Evolutionary conservation across 1,140 invertebrate genomes (phyloP).

Genomic region (Aphelenchoides fujianensis): DNA sequence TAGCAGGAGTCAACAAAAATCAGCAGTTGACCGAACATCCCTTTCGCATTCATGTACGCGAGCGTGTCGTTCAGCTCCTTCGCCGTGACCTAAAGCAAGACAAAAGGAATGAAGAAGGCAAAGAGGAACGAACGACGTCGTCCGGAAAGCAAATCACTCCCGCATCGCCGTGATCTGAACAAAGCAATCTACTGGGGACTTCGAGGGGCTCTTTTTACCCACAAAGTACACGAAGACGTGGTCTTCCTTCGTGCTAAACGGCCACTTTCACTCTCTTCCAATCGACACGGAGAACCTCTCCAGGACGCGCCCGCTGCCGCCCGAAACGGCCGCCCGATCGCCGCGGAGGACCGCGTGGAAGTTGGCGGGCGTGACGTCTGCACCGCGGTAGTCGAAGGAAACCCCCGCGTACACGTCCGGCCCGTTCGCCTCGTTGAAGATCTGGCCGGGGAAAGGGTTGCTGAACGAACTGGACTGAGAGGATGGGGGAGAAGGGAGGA

Average conservation of each 20-base stretch:
- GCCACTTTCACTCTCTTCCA: neutral
- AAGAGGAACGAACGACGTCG: constrained; percentile 64
- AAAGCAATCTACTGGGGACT: constrained; percentile 45
- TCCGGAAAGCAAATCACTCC: constrained; percentile 68
- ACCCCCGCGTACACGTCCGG: constrained; percentile 68
- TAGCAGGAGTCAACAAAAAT: constrained; percentile 71
- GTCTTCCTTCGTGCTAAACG: constrained; percentile 63
- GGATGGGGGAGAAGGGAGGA: no score
- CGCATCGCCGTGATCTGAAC: constrained; percentile 70
- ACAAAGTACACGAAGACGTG: constrained; percentile 67
- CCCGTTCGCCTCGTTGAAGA: constrained; percentile 69
- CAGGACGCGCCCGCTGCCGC: constrained; percentile 37
- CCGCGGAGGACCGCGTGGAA: constrained; percentile 39
- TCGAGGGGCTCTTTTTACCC: neutral
- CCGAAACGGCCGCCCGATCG: constrained; percentile 13
- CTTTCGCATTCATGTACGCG: constrained; percentile 65
- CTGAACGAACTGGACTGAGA: constrained; percentile 21
- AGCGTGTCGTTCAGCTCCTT: constrained; percentile 64
- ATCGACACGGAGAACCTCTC: constrained; percentile 65
- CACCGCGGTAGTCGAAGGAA: constrained; percentile 67
- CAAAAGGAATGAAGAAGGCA: no score
- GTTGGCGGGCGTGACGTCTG: constrained; percentile 43
- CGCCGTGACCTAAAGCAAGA: constrained; percentile 52
- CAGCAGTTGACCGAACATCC: constrained; percentile 64
- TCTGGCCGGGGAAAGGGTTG: constrained; percentile 68